These are phyloP conservation scores for Thermophis baileyi DNA, from an alignment of 2,113 vertebrate species.

Conservation along the genomic window DNA sequence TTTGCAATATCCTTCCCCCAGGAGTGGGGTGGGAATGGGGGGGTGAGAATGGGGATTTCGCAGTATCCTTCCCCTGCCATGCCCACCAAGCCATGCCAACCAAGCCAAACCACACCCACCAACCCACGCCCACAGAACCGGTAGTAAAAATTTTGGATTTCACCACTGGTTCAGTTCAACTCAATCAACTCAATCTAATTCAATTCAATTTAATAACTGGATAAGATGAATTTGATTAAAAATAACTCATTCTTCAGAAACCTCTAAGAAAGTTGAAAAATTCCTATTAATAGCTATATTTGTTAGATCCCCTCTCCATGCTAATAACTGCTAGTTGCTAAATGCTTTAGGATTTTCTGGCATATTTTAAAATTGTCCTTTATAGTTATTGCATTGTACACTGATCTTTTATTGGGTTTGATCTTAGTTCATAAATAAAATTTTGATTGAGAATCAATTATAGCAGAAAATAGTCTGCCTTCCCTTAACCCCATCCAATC, in stretches of 20 bases:
- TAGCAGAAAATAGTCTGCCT: not conserved
- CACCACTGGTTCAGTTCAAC: too few relatives aligned
- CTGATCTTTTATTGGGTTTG: not conserved
- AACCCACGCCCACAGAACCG: too few relatives aligned
- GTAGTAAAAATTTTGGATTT: too few relatives aligned
- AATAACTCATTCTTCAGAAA: not conserved
- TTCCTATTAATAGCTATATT: not conserved
- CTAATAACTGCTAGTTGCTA: not conserved
- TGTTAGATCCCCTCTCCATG: not conserved
- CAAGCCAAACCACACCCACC: too few relatives aligned
- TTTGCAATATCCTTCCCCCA: too few relatives aligned
- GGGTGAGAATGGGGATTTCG: too few relatives aligned
- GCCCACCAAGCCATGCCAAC: too few relatives aligned
- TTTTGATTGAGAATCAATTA: not conserved
- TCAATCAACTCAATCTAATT: not conserved
- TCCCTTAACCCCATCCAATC: not conserved
- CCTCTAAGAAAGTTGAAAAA: not conserved
- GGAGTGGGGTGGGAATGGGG: too few relatives aligned
- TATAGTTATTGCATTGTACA: not conserved
- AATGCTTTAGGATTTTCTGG: not conserved
- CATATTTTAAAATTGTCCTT: not conserved
- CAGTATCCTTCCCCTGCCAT: too few relatives aligned
- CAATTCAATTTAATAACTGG: not conserved
- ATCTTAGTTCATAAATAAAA: not conserved
- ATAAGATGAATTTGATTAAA: not conserved